These are phyloP conservation scores for Chloroceryle amazona DNA, from an alignment of 2,797 vertebrate genomes.

Conservation along the genomic window DNA sequence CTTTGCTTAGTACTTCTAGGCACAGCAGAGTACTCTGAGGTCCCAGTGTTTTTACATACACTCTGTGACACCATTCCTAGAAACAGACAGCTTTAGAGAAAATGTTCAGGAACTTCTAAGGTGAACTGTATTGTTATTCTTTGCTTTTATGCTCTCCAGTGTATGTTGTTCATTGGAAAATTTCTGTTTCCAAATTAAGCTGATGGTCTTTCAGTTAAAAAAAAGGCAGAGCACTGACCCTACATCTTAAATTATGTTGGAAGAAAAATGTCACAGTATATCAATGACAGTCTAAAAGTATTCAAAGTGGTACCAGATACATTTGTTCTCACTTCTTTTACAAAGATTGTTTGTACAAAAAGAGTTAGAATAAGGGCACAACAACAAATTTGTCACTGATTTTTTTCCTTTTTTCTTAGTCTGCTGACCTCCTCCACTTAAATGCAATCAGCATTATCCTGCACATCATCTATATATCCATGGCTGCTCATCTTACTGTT, in stretches of 20 bases:
- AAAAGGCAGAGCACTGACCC: background rate
- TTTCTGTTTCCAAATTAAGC: constrained; percentile 36
- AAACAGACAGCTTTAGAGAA: constrained; percentile 24
- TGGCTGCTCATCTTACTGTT: background rate
- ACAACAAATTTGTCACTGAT: background rate
- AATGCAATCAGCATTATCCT: background rate
- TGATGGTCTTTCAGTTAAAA: background rate
- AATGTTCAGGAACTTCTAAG: constrained; percentile 52
- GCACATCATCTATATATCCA: background rate
- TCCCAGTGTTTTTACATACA: constrained; percentile 2
- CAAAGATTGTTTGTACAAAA: background rate
- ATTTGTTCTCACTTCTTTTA: constrained; percentile 4
- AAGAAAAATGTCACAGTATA: background rate
- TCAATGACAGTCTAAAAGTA: background rate
- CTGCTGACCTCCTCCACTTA: background rate
- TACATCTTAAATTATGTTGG: background rate
- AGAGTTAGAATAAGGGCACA: background rate
- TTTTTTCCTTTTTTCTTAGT: background rate
- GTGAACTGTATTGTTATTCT: constrained; percentile 41
- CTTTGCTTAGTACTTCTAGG: background rate
- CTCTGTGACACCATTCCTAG: constrained; percentile 54
- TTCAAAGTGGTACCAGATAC: background rate
- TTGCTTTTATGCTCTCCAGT: constrained; percentile 60
- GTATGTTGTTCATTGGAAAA: constrained; percentile 62
- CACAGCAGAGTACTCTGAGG: background rate